Evolutionary conservation across 2,888 invertebrate species (phyloP).

Genomic region (Pheosia gnoma): DNA sequence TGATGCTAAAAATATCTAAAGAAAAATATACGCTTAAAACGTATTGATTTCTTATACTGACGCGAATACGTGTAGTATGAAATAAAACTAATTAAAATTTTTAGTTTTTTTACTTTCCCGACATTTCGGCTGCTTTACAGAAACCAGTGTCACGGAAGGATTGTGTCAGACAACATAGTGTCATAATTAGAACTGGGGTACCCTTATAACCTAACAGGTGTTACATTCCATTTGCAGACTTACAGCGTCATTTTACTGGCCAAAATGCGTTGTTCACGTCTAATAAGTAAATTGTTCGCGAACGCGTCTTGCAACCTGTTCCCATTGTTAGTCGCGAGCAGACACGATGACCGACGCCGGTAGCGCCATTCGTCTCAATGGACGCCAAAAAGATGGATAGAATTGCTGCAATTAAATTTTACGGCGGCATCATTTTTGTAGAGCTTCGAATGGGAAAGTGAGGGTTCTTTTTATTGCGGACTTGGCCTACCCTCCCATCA

Average conservation of each 20-base stretch:
- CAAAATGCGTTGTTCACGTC: constrained; percentile 57
- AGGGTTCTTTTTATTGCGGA: neutral
- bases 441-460: neutral
- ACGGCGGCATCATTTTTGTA: constrained; percentile 2
- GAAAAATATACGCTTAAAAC: no score
- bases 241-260: constrained; percentile 49
- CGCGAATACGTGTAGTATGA: no score
- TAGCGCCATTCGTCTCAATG: constrained; percentile 34
- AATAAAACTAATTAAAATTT: no score
- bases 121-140: no score
- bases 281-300: constrained; percentile 80
- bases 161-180: no score
- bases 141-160: no score
- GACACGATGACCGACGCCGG: constrained; percentile 49
- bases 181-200: no score
- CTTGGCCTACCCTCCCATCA: neutral
- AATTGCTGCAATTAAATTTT: constrained; percentile 1
- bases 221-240: no score
- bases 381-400: neutral
- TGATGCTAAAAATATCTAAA: no score
- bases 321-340: constrained; percentile 61
- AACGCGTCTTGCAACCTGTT: constrained; percentile 70
- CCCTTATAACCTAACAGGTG: no score
- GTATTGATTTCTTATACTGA: no score
- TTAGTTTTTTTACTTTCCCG: no score